Evolutionary conservation across 2,888 invertebrate species (phyloP).

Genomic region (Macaria notata): DNA sequence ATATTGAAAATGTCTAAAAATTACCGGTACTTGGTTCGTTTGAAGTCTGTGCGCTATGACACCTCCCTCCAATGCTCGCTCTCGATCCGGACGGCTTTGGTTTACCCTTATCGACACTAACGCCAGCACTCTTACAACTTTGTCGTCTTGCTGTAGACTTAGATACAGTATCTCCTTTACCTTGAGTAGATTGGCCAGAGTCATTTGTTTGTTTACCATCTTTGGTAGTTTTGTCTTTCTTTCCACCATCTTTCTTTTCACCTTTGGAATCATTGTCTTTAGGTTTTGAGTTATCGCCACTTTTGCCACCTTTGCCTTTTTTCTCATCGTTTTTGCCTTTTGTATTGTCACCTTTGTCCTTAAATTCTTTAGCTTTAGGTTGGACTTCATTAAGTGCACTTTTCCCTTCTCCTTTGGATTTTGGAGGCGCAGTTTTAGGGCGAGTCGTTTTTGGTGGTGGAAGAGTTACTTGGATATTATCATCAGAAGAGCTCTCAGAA

Average conservation of each 20-base stretch:
- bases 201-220: neutral
- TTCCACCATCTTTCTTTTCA: neutral
- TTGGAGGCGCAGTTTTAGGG: conserved; percentile 33
- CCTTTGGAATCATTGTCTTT: neutral
- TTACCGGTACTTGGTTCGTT: neutral
- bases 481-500: conserved; percentile 40
- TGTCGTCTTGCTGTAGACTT: neutral
- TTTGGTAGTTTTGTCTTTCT: neutral
- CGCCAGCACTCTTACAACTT: neutral
- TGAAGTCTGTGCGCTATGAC: conserved; percentile 1
- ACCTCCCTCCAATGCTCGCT: neutral
- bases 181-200: neutral
- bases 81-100: neutral
- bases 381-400: neutral
- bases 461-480: conserved; percentile 30
- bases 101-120: neutral
- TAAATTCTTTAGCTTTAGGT: neutral
- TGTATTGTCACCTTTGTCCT: neutral
- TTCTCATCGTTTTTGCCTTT: neutral
- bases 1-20: neutral
- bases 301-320: neutral
- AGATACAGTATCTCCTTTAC: neutral
- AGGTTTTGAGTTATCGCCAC: neutral
- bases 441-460: conserved; percentile 19
- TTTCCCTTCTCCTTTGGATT: conserved; percentile 15